Evolutionary conservation across 2,888 invertebrate genomes (phyloP), one percentile per base, ranked within the genome.

Genomic region (Morpho helenor): DNA sequence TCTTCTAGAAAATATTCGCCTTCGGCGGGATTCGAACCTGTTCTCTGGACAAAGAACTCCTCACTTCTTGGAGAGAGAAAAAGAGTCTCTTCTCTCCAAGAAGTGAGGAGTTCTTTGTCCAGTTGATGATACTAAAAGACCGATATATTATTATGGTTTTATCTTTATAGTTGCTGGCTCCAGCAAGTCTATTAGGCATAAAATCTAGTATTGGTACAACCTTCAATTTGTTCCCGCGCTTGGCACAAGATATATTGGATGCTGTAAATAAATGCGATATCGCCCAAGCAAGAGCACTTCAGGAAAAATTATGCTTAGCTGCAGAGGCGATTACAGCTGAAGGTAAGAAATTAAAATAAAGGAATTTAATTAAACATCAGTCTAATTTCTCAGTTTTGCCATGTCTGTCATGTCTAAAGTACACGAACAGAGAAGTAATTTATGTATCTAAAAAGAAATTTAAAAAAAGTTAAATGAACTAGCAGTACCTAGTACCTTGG

Each of bases 121-220:
- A 43, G 5, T 7, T 10, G 45, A 3, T 2, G 45, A 10, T 7
- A 10, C 5, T 45, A 45, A 42, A 8, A 8, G 2, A 1, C 7
- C 42, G 8, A 45, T 45, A 1, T 9, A 45, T n/a, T 43, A 43
- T 7, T 10, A 16, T 43, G 0, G 1, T 22, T 39, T 45, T 7
- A n/a, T 46, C 0, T 40, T 81, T 80, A 51, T 70, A 95, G 95
- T 80, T 95, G 31, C 76, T 95, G 59, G 92, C 93, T 0, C 94
- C 94, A 45, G 95, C 93, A 0, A 92, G 92, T 22, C 82, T 93
- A 0, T 75, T 94, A 6, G 96, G 96, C 46, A 94, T 95, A 68
- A 92, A 93, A 69, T 95, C 95, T 4, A 92, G 93, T 42, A 95
- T 96, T 64, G 93, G 94, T 45, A 95, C 95, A 0, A 89, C 93